These are phyloP conservation scores for Hormaphis cornu DNA, from an alignment of 1,140 invertebrate species.

Conservation along the genomic window DNA sequence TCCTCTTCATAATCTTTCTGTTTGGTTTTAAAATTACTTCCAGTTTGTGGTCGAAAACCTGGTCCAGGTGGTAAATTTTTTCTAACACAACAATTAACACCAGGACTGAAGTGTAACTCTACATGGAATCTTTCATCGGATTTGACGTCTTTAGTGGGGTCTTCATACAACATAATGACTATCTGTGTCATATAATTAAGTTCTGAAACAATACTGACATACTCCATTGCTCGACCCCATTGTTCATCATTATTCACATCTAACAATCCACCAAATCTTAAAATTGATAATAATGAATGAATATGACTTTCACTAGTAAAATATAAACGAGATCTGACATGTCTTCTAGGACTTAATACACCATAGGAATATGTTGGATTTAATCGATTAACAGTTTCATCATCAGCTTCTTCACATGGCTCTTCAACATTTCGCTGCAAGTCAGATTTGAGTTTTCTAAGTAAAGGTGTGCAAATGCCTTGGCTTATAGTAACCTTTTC, in stretches of 20 bases:
- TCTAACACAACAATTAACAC: constrained; percentile 89
- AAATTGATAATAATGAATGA: constrained; percentile 90
- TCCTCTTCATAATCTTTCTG: constrained; percentile 25
- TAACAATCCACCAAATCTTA: constrained; percentile 85
- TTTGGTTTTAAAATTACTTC: constrained; percentile 27
- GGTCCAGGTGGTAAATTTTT: constrained; percentile 87
- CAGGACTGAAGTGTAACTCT: constrained; percentile 94
- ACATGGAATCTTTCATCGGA: constrained; percentile 90
- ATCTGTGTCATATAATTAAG: constrained; percentile 99
- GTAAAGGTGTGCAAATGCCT: constrained; percentile 90
- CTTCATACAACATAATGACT: constrained; percentile 98
- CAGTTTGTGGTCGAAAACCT: constrained; percentile 80
- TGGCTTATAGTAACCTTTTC: constrained; percentile 96
- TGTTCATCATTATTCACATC: constrained; percentile 87
- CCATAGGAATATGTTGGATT: constrained; percentile 97
- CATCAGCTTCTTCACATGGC: constrained; percentile 51
- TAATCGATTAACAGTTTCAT: constrained; percentile 87
- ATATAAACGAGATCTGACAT: constrained; percentile 93
- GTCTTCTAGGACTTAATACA: constrained; percentile 92
- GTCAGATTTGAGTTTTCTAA: constrained; percentile 94
- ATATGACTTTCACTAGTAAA: constrained; percentile 99
- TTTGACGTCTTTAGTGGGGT: constrained; percentile 86
- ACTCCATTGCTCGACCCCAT: constrained; percentile 97
- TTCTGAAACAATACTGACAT: constrained; percentile 92
- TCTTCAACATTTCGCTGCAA: constrained; percentile 81